Conservation (phyloP, 2,113 vertebrate genomes). For the Rhadina sibilatrix region DNA sequence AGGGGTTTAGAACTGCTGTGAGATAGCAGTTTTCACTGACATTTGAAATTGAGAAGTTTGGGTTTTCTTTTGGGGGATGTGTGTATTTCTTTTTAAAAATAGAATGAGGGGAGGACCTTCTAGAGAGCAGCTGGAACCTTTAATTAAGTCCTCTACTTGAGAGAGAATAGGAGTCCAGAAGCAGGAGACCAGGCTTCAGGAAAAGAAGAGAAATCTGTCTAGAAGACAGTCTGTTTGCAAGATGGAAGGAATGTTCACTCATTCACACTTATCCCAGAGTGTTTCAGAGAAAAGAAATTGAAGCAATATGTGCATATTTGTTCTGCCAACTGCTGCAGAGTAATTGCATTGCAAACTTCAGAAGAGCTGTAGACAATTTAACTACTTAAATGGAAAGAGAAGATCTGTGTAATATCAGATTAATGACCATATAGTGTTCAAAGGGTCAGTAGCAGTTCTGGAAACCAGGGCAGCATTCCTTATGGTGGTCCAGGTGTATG, state of each 20-base stretch:
- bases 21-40: neutral
- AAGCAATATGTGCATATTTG: neutral
- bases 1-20: neutral
- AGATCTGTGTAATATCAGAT: neutral
- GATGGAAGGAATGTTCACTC: neutral
- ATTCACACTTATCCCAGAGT: neutral
- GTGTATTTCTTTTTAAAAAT: neutral
- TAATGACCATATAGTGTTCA: neutral
- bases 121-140: neutral
- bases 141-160: neutral
- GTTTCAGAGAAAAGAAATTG: neutral
- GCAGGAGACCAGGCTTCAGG: neutral
- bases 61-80: neutral
- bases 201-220: neutral
- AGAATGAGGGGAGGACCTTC: neutral
- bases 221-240: neutral
- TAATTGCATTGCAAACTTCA: neutral
- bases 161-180: neutral
- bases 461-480: neutral
- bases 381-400: neutral
- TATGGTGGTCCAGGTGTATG: neutral
- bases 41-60: neutral
- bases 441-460: neutral
- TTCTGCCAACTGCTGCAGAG: slow-evolving; percentile 15
- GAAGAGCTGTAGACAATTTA: neutral